Base-by-base conservation (phyloP, 2,113 vertebrate genomes). In the Ranitomeya variabilis region DNA sequence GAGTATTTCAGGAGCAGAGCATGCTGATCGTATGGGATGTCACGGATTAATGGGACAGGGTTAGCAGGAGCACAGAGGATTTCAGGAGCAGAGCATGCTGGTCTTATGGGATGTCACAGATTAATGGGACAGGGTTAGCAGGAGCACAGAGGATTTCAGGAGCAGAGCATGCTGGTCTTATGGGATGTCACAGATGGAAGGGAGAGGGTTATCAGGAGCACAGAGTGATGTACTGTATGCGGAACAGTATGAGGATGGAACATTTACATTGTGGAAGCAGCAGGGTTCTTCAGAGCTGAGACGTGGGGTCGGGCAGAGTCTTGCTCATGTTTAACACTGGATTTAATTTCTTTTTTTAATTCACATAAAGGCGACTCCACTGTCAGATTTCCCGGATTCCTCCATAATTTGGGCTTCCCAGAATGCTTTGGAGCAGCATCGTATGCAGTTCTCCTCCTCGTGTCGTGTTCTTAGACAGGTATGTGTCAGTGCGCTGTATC, bases 401-500 rank as follows among this genome's bases (percentile, higher is more conserved):
- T 8, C 81, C 6, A 90, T 96, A 83, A 91, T 90, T 51, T 77
- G 91, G 51, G 94, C 94, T 15, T 91, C 95, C 14, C 92, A 95
- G 67, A 93, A 93, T 51, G 90, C 96, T 57, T 86, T 96, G 86
- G 91, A 23, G 71, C 94, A 96, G 69, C 96, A 97, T 86, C 94
- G 92, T 81, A 67, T 37, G 15, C 94, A 91, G 59, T 86, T 86
- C 66, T 74, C 67, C 26, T 91, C 92, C 59, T 91, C 92, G 0
- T 91, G 93, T 69, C 94, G 93, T 31, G 91, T 97, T 88, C 90
- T 96, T 14, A 95, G 96, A 83, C 95, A 97, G 95, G 96, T 96
- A 90, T 87, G 82, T 81, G 15, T 18, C 37, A 59, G 7, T 3
- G 26, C n/a, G 64, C 16, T n/a, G 64, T 66, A 66, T 66, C n/a